phyloP scores from a whole-genome alignment of 2,888 invertebrate genomes.

The Orthonevra nobilis region DNA sequence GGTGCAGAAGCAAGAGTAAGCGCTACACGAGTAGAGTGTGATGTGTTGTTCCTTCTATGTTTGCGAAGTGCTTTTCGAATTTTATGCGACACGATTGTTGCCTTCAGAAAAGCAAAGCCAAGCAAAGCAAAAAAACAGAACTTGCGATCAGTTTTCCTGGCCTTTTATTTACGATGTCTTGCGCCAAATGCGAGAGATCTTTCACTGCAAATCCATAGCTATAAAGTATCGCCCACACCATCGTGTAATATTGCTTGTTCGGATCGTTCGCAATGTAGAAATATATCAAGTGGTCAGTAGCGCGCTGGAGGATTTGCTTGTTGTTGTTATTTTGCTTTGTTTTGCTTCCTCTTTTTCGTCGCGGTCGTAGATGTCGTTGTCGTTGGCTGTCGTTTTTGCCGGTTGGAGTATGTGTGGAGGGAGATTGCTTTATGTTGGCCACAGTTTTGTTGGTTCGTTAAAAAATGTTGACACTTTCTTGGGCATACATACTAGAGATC shows the following conservation, averaged over 20 bases:
- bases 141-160: slow-evolving; percentile 67
- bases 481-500: slow-evolving; percentile 40
- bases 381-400: slow-evolving; percentile 22
- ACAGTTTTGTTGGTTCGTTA: slow-evolving; percentile 66
- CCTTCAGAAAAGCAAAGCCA: slow-evolving; percentile 58
- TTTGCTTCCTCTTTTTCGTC: slow-evolving; percentile 70
- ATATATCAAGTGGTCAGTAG: slow-evolving; percentile 73
- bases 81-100: slow-evolving; percentile 70
- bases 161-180: slow-evolving; percentile 70
- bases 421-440: slow-evolving; percentile 65
- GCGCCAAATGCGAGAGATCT: slow-evolving; percentile 67
- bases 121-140: too few species aligned
- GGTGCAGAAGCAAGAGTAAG: slow-evolving; percentile 3
- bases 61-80: slow-evolving; percentile 60
- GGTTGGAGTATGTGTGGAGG: slow-evolving; percentile 50
- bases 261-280: slow-evolving; percentile 70
- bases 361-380: slow-evolving; percentile 54
- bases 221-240: slow-evolving; percentile 72
- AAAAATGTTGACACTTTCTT: slow-evolving; percentile 70
- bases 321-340: slow-evolving; percentile 54
- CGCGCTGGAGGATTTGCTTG: slow-evolving; percentile 70
- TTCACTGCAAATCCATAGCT: slow-evolving; percentile 68
- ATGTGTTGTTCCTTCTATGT: slow-evolving; percentile 59
- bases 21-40: slow-evolving; percentile 13
- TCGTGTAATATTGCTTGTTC: slow-evolving; percentile 72